Percentiles rank a stretch among this genome's conserved stretches.
Conservation (phyloP, 1,140 invertebrate genomes). For the Asobara japonica region DNA sequence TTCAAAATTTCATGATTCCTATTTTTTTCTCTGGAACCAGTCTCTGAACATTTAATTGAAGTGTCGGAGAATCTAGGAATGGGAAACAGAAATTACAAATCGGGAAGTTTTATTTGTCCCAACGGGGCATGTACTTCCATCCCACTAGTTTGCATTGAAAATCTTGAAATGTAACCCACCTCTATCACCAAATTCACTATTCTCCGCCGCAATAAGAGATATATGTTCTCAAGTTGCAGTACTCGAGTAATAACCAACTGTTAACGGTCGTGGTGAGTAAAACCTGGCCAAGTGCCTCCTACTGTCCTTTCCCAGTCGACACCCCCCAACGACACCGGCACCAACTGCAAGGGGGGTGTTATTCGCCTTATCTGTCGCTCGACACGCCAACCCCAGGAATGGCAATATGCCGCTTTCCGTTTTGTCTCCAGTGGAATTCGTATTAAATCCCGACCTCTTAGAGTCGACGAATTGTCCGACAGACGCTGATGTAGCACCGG, state of each 20-base stretch:
- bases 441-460: slow-evolving; percentile 34
- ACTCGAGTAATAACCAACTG: not conserved
- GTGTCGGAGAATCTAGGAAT: too few species aligned
- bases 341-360: slow-evolving; percentile 3
- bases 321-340: not conserved
- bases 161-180: too few species aligned
- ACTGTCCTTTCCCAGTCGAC: not conserved
- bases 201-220: too few species aligned
- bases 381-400: slow-evolving; percentile 38
- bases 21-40: too few species aligned
- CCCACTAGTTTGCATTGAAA: too few species aligned
- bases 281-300: not conserved
- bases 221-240: too few species aligned
- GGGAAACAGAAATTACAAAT: too few species aligned
- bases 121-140: too few species aligned
- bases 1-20: too few species aligned
- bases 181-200: too few species aligned
- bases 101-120: too few species aligned
- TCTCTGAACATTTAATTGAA: too few species aligned
- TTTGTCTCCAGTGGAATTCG: slow-evolving; percentile 37
- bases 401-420: slow-evolving; percentile 37
- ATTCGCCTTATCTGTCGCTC: slow-evolving; percentile 38
- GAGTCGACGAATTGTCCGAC: slow-evolving; percentile 2
- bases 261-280: not conserved
- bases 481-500: slow-evolving; percentile 8